Conservation (phyloP, 2,888 invertebrate species). For the Drosophila seclusa region DNA sequence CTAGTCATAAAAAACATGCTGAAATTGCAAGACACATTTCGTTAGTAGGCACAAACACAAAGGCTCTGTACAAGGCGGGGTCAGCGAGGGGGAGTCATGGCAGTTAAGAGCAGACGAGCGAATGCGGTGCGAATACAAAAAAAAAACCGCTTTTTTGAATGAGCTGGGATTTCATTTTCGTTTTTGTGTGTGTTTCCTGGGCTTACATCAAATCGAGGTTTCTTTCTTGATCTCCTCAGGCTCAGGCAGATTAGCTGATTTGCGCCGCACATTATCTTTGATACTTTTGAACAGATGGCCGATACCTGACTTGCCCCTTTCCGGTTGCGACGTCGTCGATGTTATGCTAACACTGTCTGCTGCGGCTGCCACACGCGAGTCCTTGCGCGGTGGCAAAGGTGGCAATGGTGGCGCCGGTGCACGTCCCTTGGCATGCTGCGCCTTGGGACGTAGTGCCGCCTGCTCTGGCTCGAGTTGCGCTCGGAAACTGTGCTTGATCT, state of each 20-base stretch:
- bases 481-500: constrained; percentile 78
- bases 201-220: constrained; percentile 73
- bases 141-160: constrained; percentile 52
- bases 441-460: constrained; percentile 48
- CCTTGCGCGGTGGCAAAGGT: constrained; percentile 50
- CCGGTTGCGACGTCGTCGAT: constrained; percentile 51
- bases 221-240: constrained; percentile 56
- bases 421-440: constrained; percentile 81
- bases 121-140: constrained; percentile 26
- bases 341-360: constrained; percentile 51
- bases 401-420: constrained; percentile 78
- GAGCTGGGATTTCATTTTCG: constrained; percentile 39
- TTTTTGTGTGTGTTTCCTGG: constrained; percentile 27
- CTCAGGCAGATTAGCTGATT: constrained; percentile 48
- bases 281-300: constrained; percentile 71
- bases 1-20: constrained; percentile 54
- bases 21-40: constrained; percentile 42
- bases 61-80: constrained; percentile 60
- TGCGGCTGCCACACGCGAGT: neutral
- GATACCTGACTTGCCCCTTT: constrained; percentile 67
- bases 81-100: constrained; percentile 37
- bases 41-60: constrained; percentile 65
- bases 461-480: constrained; percentile 62
- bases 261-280: constrained; percentile 75
- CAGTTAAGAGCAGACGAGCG: constrained; percentile 53